These are phyloP conservation scores for Malthinus seriepunctatus DNA, from an alignment of 2,888 invertebrate genomes.

Conservation along the genomic window DNA sequence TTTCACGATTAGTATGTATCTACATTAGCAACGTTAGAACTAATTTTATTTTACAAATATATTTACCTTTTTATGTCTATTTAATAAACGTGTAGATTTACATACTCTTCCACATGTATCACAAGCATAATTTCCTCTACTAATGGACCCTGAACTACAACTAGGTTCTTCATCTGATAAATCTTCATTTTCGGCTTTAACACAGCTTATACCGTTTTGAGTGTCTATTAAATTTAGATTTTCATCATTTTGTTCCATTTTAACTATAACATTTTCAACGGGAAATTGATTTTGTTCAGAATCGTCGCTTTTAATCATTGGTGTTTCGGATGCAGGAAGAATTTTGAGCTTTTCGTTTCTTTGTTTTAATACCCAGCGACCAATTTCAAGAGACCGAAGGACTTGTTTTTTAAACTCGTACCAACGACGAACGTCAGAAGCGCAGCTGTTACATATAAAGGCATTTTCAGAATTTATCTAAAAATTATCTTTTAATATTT, in stretches of 20 bases:
- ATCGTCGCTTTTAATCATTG: neutral
- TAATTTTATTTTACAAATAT: neutral
- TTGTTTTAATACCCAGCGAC: slow-evolving; percentile 28
- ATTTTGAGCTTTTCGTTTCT: neutral
- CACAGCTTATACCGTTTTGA: neutral
- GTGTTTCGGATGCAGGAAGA: slow-evolving; percentile 4
- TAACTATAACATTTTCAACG: neutral
- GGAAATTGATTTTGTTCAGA: neutral
- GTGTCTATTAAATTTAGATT: neutral
- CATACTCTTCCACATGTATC: slow-evolving; percentile 33
- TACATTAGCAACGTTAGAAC: too few relatives aligned
- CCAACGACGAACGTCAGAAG: slow-evolving; percentile 34
- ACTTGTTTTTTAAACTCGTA: slow-evolving; percentile 35
- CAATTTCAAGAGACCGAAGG: slow-evolving; percentile 32
- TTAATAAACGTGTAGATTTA: slow-evolving; percentile 19
- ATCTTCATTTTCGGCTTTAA: slow-evolving; percentile 3
- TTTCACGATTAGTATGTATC: too few relatives aligned
- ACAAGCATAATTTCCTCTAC: slow-evolving; percentile 10
- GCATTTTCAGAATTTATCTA: slow-evolving; percentile 11
- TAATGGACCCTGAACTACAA: slow-evolving; percentile 6
- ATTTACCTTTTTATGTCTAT: slow-evolving; percentile 29
- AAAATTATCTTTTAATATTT: neutral
- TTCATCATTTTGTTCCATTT: slow-evolving; percentile 4
- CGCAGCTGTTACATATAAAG: slow-evolving; percentile 32
- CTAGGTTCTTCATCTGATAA: slow-evolving; percentile 17